Evolutionary conservation across 2,888 invertebrate species (phyloP), one percentile per base, ranked within the genome.

Genomic region (Coelopa pilipes): DNA sequence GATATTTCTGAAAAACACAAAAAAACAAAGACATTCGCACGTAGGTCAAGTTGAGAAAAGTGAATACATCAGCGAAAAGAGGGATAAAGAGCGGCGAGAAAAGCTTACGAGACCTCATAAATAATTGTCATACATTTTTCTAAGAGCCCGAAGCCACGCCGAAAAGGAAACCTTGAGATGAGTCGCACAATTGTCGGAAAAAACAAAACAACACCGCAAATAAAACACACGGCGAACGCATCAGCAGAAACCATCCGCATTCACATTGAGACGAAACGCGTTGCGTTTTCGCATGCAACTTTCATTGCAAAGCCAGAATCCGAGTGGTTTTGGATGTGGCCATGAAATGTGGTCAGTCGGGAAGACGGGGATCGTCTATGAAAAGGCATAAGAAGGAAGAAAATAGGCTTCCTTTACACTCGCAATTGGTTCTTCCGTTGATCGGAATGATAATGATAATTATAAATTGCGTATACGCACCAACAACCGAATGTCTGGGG

Each of bases 21-120:
- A 59, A 19, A 59, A 55, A 55, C 17, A 55, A 2, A 63, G 46
- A 65, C 46, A 45, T 65, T 65, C 17, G n/a, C 65, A 65, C 65
- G 65, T 65, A 65, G 65, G 65, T 47, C 47, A 65, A 65, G 65
- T 65, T 47, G 45, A 65, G 13, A 47, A 47, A 46, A 65, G 19
- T 19, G 46, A 65, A 45, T 12, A 46, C n/a, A 10, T 17, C 65
- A 13, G 9, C n/a, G 12, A 65, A 47, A 46, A 17, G 19, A 10
- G 46, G 57, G 10, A 17, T 3, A 59, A 19, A 57, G 21, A 57
- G 4, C 5, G 17, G 11, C 7, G 1, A 4, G 21, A 15, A 46
- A 45, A 46, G 17, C 7, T 12, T 10, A 45, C 45, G 19, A n/a
- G 34, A 45, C 15, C 34, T 34, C 62, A 45, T 45, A 62, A 62